Evolutionary conservation across 2,888 invertebrate genomes (phyloP).

Genomic region (Mythimna albipuncta): DNA sequence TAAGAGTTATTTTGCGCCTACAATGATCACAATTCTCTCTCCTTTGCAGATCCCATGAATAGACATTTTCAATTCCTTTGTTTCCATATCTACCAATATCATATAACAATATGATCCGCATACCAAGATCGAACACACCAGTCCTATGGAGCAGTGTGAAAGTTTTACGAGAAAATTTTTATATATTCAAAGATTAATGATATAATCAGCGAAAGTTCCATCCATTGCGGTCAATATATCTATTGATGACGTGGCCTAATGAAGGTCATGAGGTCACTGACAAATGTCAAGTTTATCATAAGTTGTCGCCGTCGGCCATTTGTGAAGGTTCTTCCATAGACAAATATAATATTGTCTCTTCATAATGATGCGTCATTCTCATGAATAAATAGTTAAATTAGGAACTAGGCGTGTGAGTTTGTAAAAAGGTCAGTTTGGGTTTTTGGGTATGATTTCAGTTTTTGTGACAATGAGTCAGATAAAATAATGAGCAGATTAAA

Average conservation of each 20-base stretch:
- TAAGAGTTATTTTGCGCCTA: too few relatives aligned
- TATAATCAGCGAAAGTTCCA: constrained; percentile 54
- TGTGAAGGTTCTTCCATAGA: constrained; percentile 1
- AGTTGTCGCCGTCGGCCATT: constrained; percentile 41
- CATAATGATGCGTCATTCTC: constrained; percentile 22
- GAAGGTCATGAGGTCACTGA: constrained; percentile 48
- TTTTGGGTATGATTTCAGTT: constrained; percentile 39
- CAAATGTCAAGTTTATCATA: constrained; percentile 46
- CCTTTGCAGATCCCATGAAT: background rate
- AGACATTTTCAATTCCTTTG: constrained; percentile 35
- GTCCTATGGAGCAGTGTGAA: constrained; percentile 31
- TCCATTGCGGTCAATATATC: constrained; percentile 32
- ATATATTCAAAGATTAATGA: constrained; percentile 51
- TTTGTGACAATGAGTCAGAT: background rate
- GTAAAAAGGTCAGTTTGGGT: constrained; percentile 37
- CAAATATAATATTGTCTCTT: background rate
- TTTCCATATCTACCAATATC: constrained; percentile 1
- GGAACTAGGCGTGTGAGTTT: constrained; percentile 24
- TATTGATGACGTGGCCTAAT: constrained; percentile 28
- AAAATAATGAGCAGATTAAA: too few relatives aligned
- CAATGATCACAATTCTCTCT: background rate
- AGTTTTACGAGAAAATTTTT: constrained; percentile 36
- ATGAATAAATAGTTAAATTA: constrained; percentile 32
- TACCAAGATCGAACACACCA: constrained; percentile 15
- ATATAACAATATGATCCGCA: constrained; percentile 14